A percentile compares a stretch with the other conserved stretches of the same genome.
phyloP scores from a whole-genome alignment of 2,113 vertebrate species.

The Camelus bactrianus region DNA sequence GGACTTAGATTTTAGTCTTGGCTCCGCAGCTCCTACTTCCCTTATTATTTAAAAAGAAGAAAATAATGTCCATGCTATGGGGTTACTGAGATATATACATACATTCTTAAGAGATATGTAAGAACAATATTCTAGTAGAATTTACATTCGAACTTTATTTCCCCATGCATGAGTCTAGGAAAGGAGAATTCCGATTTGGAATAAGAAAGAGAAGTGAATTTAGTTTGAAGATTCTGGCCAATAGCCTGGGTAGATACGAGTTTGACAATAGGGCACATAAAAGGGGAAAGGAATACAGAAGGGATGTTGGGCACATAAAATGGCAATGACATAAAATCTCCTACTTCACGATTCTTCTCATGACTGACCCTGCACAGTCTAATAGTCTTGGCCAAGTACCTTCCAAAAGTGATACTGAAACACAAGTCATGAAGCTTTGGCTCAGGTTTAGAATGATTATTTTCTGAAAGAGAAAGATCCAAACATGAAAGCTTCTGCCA shows the following conservation, averaged over 20 bases:
- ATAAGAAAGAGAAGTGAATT: neutral
- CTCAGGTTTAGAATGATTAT: neutral
- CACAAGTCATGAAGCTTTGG: neutral
- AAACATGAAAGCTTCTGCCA: neutral
- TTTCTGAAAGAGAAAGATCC: neutral
- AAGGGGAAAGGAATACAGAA: neutral
- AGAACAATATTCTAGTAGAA: constrained; percentile 1
- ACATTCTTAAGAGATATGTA: no score
- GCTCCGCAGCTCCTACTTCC: neutral
- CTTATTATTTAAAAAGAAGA: neutral
- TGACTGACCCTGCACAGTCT: neutral
- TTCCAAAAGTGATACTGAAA: neutral
- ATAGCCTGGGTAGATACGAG: no score
- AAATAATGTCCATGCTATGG: neutral
- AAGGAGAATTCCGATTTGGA: neutral
- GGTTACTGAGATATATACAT: neutral
- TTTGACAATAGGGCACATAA: neutral
- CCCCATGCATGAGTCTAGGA: neutral
- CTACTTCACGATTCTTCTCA: neutral
- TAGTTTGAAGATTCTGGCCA: neutral
- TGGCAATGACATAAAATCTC: neutral
- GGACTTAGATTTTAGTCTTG: neutral
- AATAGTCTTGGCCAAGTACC: neutral
- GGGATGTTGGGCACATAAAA: neutral
- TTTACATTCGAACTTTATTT: constrained; percentile 24